These are phyloP conservation scores for Platyscapa corneri DNA, from an alignment of 1,140 invertebrate species.

Conservation along the genomic window DNA sequence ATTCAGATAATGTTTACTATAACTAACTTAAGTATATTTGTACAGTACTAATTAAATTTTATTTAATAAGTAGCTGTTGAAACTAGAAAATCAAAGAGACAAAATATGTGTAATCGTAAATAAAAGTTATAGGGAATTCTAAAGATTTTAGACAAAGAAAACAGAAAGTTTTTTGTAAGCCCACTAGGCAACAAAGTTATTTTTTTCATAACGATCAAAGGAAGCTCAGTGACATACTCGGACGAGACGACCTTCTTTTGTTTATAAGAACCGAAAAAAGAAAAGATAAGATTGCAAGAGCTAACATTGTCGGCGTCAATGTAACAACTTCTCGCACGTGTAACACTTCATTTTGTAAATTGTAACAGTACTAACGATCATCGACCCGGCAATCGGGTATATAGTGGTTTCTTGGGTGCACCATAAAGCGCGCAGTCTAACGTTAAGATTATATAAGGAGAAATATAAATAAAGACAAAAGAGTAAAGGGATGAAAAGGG, in stretches of 20 bases:
- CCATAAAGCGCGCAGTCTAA: conserved; percentile 8
- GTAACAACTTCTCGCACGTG: conserved; percentile 9
- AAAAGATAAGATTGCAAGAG: not conserved
- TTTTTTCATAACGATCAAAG: not conserved
- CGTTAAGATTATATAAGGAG: not conserved
- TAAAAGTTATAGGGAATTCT: not conserved
- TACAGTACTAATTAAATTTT: not conserved
- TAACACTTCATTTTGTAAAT: conserved; percentile 21
- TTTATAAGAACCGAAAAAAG: not conserved
- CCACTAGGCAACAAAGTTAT: not conserved
- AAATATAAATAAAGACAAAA: not conserved
- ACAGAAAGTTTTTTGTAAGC: not conserved
- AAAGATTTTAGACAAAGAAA: not conserved
- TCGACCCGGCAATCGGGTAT: not conserved
- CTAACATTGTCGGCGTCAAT: not conserved
- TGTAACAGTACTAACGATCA: not conserved
- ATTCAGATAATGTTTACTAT: conserved; percentile 3
- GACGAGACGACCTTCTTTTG: not conserved
- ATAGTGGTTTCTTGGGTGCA: not conserved
- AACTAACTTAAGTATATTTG: not conserved
- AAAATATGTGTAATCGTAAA: not conserved
- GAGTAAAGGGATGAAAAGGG: not conserved
- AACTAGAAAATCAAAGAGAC: conserved; percentile 16
- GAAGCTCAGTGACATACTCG: not conserved
- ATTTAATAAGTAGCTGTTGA: not conserved